phyloP scores from a whole-genome alignment of 2,113 vertebrate genomes.

The Reinhardtius hippoglossoides region DNA sequence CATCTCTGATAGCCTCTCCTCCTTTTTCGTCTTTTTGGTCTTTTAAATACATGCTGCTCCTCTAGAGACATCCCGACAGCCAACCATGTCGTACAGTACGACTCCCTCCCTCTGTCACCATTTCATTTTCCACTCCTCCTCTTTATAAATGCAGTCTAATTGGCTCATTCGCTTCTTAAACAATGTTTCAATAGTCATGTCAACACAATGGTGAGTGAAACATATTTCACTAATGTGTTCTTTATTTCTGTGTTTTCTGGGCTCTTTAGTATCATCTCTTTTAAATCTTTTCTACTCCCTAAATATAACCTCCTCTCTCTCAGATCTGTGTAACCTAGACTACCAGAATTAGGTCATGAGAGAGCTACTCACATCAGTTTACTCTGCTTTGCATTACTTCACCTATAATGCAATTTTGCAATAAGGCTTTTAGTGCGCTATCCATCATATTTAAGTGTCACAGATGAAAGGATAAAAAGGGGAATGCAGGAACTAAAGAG shows the following conservation, averaged over 20 bases:
- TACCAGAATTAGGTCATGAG: constrained; percentile 75
- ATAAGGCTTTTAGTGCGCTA: constrained; percentile 43
- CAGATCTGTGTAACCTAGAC: constrained; percentile 72
- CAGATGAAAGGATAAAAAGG: constrained; percentile 43
- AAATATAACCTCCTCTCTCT: constrained; percentile 68
- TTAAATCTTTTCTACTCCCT: constrained; percentile 43
- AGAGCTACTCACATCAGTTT: constrained; percentile 66
- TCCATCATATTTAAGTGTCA: constrained; percentile 34
- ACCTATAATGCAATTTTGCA: constrained; percentile 46
- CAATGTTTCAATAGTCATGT: constrained; percentile 18
- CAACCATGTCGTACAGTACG: constrained; percentile 75
- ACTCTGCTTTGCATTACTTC: constrained; percentile 57
- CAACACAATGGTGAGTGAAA: constrained; percentile 14
- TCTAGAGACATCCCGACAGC: constrained; percentile 74
- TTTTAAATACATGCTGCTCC: constrained; percentile 77
- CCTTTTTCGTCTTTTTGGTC: constrained; percentile 68
- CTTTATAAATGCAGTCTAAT: constrained; percentile 50
- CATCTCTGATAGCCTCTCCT: constrained; percentile 65
- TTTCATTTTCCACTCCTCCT: constrained; percentile 69
- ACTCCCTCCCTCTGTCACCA: constrained; percentile 67
- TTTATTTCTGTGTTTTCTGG: constrained; percentile 5
- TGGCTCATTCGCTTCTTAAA: constrained; percentile 43
- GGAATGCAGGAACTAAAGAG: constrained; percentile 19
- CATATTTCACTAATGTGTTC: background rate
- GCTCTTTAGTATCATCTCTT: constrained; percentile 26